A percentile compares a stretch with the other conserved stretches of the same genome.
phyloP scores from a whole-genome alignment of 2,797 vertebrate genomes.

The Ficedula albicollis region DNA sequence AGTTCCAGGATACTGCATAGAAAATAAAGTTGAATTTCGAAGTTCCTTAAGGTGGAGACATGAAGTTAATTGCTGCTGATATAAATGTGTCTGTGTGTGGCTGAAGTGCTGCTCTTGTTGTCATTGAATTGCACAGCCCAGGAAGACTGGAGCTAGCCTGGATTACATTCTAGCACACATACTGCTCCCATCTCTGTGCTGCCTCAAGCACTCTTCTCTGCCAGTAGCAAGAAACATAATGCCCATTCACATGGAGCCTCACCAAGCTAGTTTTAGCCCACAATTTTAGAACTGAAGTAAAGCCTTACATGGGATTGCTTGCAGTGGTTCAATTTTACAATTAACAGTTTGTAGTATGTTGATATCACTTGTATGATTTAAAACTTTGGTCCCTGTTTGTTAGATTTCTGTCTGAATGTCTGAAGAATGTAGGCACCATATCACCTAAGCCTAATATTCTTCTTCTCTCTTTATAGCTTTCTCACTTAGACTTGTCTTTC shows the following conservation, averaged over 20 bases:
- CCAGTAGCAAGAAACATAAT: background rate
- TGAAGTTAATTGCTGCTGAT: background rate
- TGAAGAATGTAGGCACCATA: background rate
- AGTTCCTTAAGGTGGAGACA: background rate
- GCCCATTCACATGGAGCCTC: background rate
- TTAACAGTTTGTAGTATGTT: background rate
- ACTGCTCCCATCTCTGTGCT: background rate
- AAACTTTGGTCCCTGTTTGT: background rate
- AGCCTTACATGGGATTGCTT: background rate
- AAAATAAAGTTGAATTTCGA: background rate
- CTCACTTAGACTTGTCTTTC: slow-evolving; percentile 13
- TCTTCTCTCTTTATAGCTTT: background rate
- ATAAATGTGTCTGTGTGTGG: background rate
- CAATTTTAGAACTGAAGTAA: background rate
- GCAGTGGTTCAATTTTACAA: background rate
- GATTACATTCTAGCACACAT: background rate
- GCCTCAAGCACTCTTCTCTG: background rate
- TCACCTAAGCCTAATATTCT: slow-evolving; percentile 13
- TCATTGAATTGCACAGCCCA: background rate
- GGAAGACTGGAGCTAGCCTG: background rate
- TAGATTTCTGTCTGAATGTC: background rate
- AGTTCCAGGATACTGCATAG: background rate
- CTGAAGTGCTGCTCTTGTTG: background rate
- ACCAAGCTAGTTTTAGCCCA: background rate
- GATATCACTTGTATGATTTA: background rate